A percentile compares a stretch with the other conserved stretches of the same genome.
phyloP scores from a whole-genome alignment of 1,140 invertebrate genomes.

The Aethina tumida region DNA sequence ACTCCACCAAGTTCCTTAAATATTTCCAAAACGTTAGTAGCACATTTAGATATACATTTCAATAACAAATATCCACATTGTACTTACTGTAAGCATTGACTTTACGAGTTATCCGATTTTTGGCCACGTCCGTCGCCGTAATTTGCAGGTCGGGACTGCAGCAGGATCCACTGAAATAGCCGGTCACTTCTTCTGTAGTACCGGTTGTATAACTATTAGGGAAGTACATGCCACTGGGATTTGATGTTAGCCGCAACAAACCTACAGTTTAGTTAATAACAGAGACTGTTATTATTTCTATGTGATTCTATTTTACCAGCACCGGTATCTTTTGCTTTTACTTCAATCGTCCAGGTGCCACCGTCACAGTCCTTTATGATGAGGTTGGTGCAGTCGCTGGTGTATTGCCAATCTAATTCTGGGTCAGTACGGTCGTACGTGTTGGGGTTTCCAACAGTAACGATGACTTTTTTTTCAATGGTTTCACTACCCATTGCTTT shows the following conservation, averaged over 20 bases:
- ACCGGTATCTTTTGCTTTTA: slow-evolving; percentile 36
- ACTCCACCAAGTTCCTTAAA: slow-evolving; percentile 24
- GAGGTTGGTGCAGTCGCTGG: slow-evolving; percentile 40
- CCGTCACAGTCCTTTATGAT: slow-evolving; percentile 35
- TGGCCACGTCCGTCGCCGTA: slow-evolving; percentile 35
- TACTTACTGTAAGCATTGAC: slow-evolving; percentile 40
- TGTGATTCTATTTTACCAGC: slow-evolving; percentile 30
- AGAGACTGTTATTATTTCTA: neutral
- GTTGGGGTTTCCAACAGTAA: slow-evolving; percentile 32
- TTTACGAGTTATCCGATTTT: slow-evolving; percentile 31
- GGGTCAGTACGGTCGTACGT: slow-evolving; percentile 31
- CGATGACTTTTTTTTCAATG: slow-evolving; percentile 35
- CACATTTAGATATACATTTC: slow-evolving; percentile 4
- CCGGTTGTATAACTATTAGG: slow-evolving; percentile 36
- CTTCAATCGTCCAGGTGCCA: slow-evolving; percentile 40
- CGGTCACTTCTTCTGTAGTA: slow-evolving; percentile 36
- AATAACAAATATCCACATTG: neutral
- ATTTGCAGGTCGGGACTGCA: slow-evolving; percentile 38
- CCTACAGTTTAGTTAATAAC: slow-evolving; percentile 25
- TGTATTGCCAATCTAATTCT: slow-evolving; percentile 36
- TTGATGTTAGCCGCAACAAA: slow-evolving; percentile 36
- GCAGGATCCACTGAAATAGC: slow-evolving; percentile 41
- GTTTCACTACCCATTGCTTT: slow-evolving; percentile 27
- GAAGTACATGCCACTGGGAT: slow-evolving; percentile 36
- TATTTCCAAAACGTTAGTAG: slow-evolving; percentile 10